These are phyloP conservation scores for Morpho achilles DNA, from an alignment of 2,888 invertebrate genomes.

Conservation along the genomic window DNA sequence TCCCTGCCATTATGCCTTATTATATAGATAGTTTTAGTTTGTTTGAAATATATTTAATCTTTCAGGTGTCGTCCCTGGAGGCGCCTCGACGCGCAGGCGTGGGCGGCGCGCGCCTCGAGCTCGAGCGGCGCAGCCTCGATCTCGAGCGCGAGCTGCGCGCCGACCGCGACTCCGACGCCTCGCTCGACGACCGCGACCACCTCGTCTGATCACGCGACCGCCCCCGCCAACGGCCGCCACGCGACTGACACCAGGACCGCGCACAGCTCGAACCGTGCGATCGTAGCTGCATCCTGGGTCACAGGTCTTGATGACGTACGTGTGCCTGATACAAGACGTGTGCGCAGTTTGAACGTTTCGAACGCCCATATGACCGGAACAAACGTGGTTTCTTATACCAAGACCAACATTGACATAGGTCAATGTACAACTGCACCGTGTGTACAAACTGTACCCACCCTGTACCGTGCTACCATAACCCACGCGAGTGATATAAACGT, in stretches of 20 bases:
- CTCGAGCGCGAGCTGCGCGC: conserved; percentile 71
- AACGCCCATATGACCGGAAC: too few species aligned
- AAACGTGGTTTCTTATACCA: too few species aligned
- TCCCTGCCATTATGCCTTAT: too few species aligned
- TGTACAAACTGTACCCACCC: conserved; percentile 2
- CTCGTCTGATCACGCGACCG: conserved; percentile 49
- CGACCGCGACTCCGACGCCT: conserved; percentile 64
- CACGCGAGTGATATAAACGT: conserved; percentile 3
- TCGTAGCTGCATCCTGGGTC: too few species aligned
- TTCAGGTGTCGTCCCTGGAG: conserved; percentile 70
- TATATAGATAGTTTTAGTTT: too few species aligned
- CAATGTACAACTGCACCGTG: neutral
- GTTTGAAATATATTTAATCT: neutral
- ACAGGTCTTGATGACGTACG: too few species aligned
- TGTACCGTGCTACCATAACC: conserved; percentile 3
- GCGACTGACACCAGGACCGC: conserved; percentile 3
- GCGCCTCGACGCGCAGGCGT: conserved; percentile 39
- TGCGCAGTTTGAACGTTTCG: too few species aligned
- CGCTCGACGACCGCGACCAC: conserved; percentile 70
- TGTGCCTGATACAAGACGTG: too few species aligned
- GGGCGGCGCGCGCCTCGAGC: conserved; percentile 55
- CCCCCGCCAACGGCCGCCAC: conserved; percentile 16
- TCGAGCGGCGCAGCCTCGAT: conserved; percentile 73
- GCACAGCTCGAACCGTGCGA: neutral
- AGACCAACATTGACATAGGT: neutral